Conservation (phyloP, 2,797 vertebrate genomes). For the Myotis findleyi region DNA sequence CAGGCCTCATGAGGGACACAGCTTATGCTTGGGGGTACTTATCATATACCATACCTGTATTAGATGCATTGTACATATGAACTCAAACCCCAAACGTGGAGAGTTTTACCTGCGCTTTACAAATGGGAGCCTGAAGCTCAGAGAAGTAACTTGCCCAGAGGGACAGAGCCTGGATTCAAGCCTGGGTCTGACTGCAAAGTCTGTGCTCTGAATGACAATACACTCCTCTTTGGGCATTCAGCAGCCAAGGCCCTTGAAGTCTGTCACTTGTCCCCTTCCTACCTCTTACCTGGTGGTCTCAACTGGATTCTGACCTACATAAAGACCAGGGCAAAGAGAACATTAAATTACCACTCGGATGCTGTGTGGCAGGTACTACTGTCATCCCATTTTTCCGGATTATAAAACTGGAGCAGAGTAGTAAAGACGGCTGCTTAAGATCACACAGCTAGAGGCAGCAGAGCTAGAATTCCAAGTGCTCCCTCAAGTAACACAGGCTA, state of each 20-base stretch:
- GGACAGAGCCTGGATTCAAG: neutral
- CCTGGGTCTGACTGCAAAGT: neutral
- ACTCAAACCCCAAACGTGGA: neutral
- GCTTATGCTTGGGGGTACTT: neutral
- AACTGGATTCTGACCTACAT: neutral
- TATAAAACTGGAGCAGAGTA: constrained; percentile 10
- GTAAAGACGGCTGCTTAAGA: neutral
- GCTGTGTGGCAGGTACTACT: neutral
- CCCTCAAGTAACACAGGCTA: neutral
- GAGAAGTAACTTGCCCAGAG: neutral
- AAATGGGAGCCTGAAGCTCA: constrained; percentile 27
- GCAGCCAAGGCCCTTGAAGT: neutral
- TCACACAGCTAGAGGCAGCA: neutral
- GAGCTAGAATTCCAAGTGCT: neutral
- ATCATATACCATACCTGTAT: neutral
- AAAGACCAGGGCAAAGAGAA: neutral
- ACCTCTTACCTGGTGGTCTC: neutral
- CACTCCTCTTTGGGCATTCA: neutral
- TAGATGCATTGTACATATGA: neutral
- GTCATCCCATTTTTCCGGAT: constrained; percentile 1
- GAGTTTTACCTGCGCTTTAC: neutral
- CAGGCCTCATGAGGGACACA: neutral
- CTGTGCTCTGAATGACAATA: neutral
- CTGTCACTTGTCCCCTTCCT: neutral
- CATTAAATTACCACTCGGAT: neutral